Base-by-base conservation (phyloP, 2,888 invertebrate species). In the Pseudococcus jackbeardsleyi region DNA sequence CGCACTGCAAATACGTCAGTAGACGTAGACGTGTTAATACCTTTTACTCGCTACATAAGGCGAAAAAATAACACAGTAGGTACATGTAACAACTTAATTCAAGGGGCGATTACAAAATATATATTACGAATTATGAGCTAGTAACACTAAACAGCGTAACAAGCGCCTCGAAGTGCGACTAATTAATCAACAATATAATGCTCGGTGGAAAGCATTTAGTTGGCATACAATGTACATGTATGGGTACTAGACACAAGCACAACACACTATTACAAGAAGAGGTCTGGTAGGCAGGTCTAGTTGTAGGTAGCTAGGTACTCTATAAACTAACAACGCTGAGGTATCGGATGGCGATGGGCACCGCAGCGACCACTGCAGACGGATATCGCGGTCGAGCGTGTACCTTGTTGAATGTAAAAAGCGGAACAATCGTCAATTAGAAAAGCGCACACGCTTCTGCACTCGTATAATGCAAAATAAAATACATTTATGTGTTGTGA, bases 381-480 rank as follows among this genome's bases (percentile, higher is more conserved):
- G 26, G 26, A 33, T 33, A 33, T 33, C 15, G 50, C 50, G 50
- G 50, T 15, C 50, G 50, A 50, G 17, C 50, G 50, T 59, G 9
- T 19, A 19, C 59, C 19, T 59, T 59, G 59, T 59, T 19, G 3
- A 19, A 59, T 19, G n/a, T 59, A 59, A 59, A 59, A 59, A 59
- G 59, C 59, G 59, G 59, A 59, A 59, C 59, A 59, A 59, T 59
- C 19, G n/a, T 59, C 19, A 59, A 59, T 59, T 59, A 59, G 59
- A 59, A 59, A 59, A 59, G n/a, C 19, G 59, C 19, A 19, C 59
- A 19, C 59, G 59, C 59, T 19, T 59, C 59, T 59, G 59, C 26
- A 33, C 26, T 33, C 59, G 19, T 5, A 9, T 9, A 59, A 59
- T 19, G n/a, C 59, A 50, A 12, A n/a, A 59, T 59, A 59, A 54